Conservation (phyloP, 2,888 invertebrate genomes). For the Patella depressa region DNA sequence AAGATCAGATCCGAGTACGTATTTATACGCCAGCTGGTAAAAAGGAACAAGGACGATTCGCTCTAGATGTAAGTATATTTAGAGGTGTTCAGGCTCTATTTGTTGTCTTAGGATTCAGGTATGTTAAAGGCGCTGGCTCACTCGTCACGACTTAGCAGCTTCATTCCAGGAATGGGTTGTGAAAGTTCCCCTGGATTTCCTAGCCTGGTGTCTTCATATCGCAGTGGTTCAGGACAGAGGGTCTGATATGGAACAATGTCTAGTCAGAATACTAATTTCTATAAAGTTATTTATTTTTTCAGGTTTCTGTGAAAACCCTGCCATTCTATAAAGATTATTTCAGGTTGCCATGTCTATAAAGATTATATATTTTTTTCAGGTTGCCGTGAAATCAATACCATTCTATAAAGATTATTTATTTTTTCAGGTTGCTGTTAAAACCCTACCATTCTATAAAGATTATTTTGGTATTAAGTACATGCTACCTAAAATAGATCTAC, state of each 20-base stretch:
- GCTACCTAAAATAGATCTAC: constrained; percentile 94
- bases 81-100: too few relatives aligned
- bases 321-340: background rate
- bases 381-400: constrained; percentile 75
- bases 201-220: too few relatives aligned
- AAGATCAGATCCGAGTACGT: constrained; percentile 81
- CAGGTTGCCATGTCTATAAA: background rate
- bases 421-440: constrained; percentile 79
- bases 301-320: background rate
- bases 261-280: background rate
- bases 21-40: constrained; percentile 86
- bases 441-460: constrained; percentile 91
- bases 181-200: too few relatives aligned
- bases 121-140: too few relatives aligned
- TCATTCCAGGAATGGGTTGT: too few relatives aligned
- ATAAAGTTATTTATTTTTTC: background rate
- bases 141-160: too few relatives aligned
- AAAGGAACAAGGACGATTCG: constrained; percentile 91
- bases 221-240: too few relatives aligned
- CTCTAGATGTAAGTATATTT: constrained; percentile 80
- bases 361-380: constrained; percentile 45
- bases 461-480: constrained; percentile 96
- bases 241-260: too few relatives aligned
- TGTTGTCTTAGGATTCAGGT: too few relatives aligned
- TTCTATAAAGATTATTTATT: background rate